Percentiles rank a stretch among this genome's conserved stretches.
phyloP scores from a whole-genome alignment of 2,888 invertebrate genomes.

The Empis livida region DNA sequence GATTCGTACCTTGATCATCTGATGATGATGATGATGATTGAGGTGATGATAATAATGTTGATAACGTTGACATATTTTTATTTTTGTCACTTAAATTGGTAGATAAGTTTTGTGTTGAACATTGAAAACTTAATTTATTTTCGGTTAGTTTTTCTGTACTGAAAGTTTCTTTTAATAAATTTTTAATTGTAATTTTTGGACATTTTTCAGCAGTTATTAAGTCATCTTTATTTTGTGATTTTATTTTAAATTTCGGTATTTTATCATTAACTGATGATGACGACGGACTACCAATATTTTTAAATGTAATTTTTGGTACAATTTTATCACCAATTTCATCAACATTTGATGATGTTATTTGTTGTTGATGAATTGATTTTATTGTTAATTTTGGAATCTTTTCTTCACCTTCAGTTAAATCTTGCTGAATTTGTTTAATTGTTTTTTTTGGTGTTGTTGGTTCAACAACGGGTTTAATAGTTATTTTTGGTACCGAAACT shows the following conservation, averaged over 20 bases:
- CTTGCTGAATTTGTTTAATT: slow-evolving; percentile 19
- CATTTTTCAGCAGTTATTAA: slow-evolving; percentile 30
- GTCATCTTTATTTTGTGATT: slow-evolving; percentile 29
- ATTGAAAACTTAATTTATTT: too few relatives aligned
- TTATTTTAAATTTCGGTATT: slow-evolving; percentile 36
- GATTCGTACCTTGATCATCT: slow-evolving; percentile 18
- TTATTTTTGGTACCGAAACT: not conserved
- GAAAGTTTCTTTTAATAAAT: slow-evolving; percentile 36
- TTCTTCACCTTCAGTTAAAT: slow-evolving; percentile 12
- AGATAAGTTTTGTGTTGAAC: too few relatives aligned
- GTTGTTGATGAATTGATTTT: slow-evolving; percentile 17
- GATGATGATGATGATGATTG: slow-evolving; percentile 2
- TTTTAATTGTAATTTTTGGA: slow-evolving; percentile 24
- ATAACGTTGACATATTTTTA: not conserved
- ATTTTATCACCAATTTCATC: slow-evolving; percentile 16
- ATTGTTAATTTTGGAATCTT: slow-evolving; percentile 25
- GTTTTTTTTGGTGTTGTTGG: slow-evolving; percentile 17
- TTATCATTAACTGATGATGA: not conserved
- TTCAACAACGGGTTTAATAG: not conserved
- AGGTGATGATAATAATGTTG: not conserved
- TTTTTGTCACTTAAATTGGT: not conserved
- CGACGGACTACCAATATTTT: slow-evolving; percentile 29
- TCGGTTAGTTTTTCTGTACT: slow-evolving; percentile 21
- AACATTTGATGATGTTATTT: slow-evolving; percentile 15
- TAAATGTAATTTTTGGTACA: slow-evolving; percentile 34